Conservation (phyloP, 2,113 vertebrate species). For the Chaetops frenatus region DNA sequence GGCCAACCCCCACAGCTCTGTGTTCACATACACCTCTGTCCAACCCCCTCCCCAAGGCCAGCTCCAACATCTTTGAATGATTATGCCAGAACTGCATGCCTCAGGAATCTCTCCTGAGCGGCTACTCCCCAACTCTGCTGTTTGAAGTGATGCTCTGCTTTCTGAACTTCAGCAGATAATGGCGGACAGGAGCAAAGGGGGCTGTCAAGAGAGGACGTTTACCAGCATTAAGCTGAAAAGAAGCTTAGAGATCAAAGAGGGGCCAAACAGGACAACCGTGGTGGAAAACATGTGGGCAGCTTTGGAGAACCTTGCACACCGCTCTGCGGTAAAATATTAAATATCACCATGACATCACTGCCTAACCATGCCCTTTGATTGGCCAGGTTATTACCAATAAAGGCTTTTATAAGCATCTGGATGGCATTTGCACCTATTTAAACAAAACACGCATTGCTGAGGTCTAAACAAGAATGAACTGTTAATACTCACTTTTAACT, state of each 20-base stretch:
- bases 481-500: slow-evolving; percentile 79
- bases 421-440: slow-evolving; percentile 84
- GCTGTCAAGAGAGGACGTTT: slow-evolving; percentile 76
- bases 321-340: slow-evolving; percentile 75
- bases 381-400: slow-evolving; percentile 77
- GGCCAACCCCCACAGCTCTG: slow-evolving; percentile 80
- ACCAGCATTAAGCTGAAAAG: slow-evolving; percentile 76
- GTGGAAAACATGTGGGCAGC: slow-evolving; percentile 72
- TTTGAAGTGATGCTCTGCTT: slow-evolving; percentile 84
- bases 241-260: slow-evolving; percentile 76
- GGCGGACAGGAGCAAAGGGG: slow-evolving; percentile 76
- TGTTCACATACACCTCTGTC: slow-evolving; percentile 69
- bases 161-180: slow-evolving; percentile 81
- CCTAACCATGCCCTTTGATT: slow-evolving; percentile 75
- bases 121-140: slow-evolving; percentile 71
- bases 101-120: slow-evolving; percentile 76
- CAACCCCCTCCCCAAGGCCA: slow-evolving; percentile 49
- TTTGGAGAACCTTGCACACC: slow-evolving; percentile 58
- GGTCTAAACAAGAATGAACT: slow-evolving; percentile 80
- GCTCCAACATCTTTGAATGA: slow-evolving; percentile 84
- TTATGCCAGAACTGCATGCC: slow-evolving; percentile 79
- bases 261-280: slow-evolving; percentile 63
- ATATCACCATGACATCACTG: slow-evolving; percentile 75
- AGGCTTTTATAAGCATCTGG: slow-evolving; percentile 82
- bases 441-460: slow-evolving; percentile 78